Evolutionary conservation across 1,140 invertebrate genomes (phyloP), one percentile per base, ranked within the genome.

Genomic region (Drosophila auraria): DNA sequence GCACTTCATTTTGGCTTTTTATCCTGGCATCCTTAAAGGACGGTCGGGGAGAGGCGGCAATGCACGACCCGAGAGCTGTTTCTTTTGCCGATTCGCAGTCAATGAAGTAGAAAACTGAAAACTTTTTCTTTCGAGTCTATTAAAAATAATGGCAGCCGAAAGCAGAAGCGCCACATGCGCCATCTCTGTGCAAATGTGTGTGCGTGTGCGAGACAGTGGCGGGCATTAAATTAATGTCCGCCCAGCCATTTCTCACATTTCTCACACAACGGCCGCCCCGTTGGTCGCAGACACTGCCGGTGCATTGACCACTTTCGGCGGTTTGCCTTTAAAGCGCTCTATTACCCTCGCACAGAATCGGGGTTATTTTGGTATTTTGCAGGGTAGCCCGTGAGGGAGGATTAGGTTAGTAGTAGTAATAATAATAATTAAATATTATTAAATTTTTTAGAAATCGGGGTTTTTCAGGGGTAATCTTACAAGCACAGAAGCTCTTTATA

Each of bases 61-160:
- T 27, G 33, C 78, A 70, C 61, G 64, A 70, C 73, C 63, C 71
- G 5, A 36, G 61, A 56, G 72, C 82, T 57, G 36, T 40, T 80
- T 68, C 81, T 86, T 89, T 80, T 80, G 38, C 82, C 86, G 86
- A 90, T 90, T 90, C 70, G 76, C 72, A 86, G 86, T 90, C 86
- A 90, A 90, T 90, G 86, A 86, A 90, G 86, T 77, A 84, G 86
- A 90, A 90, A 90, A 90, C 86, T 90, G 86, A 90, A 82, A 90
- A 90, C 86, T 90, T 90, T 90, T 90, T 77, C 80, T 82, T 89
- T 79, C 62, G 75, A 90, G 86, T 86, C 86, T 90, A 90, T 90
- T 90, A 90, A 90, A 90, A 90, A 90, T 90, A 90, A 90, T 90
- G 86, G 86, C 68, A 74, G 79, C 86, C 70, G 74, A 84, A 82